A percentile compares a stretch with the other conserved stretches of the same genome.
Conservation (phyloP, 2,888 invertebrate species). For the Sussaba pulchella region DNA sequence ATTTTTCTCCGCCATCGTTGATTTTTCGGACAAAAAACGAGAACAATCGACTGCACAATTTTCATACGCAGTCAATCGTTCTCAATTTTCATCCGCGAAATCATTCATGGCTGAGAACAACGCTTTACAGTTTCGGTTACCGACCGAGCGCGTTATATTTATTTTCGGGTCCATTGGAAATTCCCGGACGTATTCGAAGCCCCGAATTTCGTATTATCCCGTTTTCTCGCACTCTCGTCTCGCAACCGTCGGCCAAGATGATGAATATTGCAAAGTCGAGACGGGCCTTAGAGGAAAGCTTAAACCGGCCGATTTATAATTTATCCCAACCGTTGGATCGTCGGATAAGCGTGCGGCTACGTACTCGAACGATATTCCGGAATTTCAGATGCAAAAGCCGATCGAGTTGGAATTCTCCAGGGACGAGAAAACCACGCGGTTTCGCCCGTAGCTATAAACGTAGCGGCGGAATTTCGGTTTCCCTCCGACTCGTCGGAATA, state of each 20-base stretch:
- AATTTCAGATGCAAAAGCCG: conserved; percentile 7
- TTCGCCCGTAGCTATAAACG: neutral
- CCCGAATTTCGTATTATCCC: conserved; percentile 24
- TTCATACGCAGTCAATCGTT: no score
- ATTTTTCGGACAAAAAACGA: no score
- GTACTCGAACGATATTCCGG: conserved; percentile 36
- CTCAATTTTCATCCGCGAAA: no score
- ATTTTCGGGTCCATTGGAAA: conserved; percentile 8
- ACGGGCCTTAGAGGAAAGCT: conserved; percentile 39
- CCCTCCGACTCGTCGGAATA: conserved; percentile 6
- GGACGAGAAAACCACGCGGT: conserved; percentile 1
- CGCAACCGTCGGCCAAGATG: neutral
- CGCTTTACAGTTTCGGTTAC: no score
- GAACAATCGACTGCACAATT: no score
- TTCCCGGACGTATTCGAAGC: neutral
- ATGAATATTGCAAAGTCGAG: conserved; percentile 62
- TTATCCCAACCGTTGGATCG: conserved; percentile 48
- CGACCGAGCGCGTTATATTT: no score
- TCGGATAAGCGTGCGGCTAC: neutral
- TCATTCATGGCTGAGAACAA: no score
- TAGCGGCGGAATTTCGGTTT: conserved; percentile 12
- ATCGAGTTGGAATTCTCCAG: conserved; percentile 32
- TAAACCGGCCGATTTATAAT: conserved; percentile 69
- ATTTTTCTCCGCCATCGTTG: no score
- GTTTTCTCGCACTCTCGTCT: conserved; percentile 19